Evolutionary conservation across 1,140 invertebrate genomes (phyloP).

Genomic region (Stenopsyche tienmushanensis): DNA sequence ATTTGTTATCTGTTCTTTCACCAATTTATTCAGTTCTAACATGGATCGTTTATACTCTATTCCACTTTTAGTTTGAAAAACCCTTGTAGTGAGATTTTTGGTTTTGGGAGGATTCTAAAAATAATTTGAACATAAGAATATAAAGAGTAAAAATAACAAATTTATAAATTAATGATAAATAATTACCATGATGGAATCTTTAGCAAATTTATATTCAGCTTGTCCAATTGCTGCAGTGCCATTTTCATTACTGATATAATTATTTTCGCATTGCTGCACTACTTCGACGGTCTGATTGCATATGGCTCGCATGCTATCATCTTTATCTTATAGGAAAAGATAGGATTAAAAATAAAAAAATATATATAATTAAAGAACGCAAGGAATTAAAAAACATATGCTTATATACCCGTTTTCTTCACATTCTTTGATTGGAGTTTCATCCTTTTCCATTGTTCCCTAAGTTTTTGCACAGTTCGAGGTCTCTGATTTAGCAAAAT

Average conservation of each 20-base stretch:
- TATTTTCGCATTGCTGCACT: slow-evolving; percentile 15
- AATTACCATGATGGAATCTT: slow-evolving; percentile 35
- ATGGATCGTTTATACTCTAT: slow-evolving; percentile 36
- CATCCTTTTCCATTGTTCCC: slow-evolving; percentile 40
- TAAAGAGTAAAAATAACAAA: background rate
- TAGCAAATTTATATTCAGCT: slow-evolving; percentile 35
- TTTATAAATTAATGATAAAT: background rate
- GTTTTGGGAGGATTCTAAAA: slow-evolving; percentile 35
- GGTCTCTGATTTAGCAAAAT: slow-evolving; percentile 36
- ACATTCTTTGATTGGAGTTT: slow-evolving; percentile 33
- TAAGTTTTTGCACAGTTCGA: slow-evolving; percentile 37
- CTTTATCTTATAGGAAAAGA: slow-evolving; percentile 24
- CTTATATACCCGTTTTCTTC: slow-evolving; percentile 33
- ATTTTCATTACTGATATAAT: slow-evolving; percentile 23
- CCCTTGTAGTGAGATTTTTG: slow-evolving; percentile 28
- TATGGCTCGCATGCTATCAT: slow-evolving; percentile 11
- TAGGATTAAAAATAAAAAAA: background rate
- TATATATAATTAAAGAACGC: background rate
- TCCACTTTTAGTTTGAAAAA: slow-evolving; percentile 27
- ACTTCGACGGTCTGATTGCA: slow-evolving; percentile 3
- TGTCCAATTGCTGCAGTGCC: slow-evolving; percentile 21
- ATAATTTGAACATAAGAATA: background rate
- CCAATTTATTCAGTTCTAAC: slow-evolving; percentile 35
- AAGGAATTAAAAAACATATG: too few species aligned
- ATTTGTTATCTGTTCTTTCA: slow-evolving; percentile 37